Percentiles rank a stretch among this genome's conserved stretches.
These are phyloP conservation scores for Limenitis camilla DNA, from an alignment of 2,888 invertebrate species.

Conservation along the genomic window DNA sequence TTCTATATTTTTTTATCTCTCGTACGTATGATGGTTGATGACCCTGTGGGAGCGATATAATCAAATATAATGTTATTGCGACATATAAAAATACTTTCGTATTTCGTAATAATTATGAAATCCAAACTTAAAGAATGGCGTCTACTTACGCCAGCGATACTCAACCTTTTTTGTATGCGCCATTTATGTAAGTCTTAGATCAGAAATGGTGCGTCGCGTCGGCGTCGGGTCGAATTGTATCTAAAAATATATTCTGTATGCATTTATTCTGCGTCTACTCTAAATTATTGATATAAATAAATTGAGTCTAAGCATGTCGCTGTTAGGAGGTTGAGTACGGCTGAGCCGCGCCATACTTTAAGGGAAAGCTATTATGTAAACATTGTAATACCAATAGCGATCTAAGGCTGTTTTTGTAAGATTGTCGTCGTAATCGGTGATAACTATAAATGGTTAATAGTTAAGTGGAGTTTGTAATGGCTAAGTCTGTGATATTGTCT, in stretches of 20 bases:
- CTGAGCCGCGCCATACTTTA: conserved; percentile 5
- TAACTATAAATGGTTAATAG: conserved; percentile 8
- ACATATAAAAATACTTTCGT: neutral
- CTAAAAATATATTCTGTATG: no score
- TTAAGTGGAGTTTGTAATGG: conserved; percentile 12
- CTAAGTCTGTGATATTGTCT: conserved; percentile 20
- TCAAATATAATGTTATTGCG: conserved; percentile 6
- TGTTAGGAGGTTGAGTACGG: neutral
- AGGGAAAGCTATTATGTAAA: conserved; percentile 12
- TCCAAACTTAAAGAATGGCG: neutral
- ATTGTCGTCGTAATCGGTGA: conserved; percentile 11
- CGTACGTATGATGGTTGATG: no score
- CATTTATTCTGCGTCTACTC: no score
- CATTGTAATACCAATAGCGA: conserved; percentile 1
- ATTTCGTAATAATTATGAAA: conserved; percentile 8
- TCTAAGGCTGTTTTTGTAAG: conserved; percentile 5
- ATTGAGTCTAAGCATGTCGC: neutral
- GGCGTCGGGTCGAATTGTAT: no score
- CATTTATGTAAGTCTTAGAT: no score
- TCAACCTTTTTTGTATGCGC: neutral
- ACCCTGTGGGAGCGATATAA: neutral
- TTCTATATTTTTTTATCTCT: no score
- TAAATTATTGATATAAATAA: no score
- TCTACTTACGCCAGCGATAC: neutral
- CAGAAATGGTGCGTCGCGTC: no score